Conservation (phyloP, 2,113 vertebrate species). For the Periophthalmodon schlosseri region DNA sequence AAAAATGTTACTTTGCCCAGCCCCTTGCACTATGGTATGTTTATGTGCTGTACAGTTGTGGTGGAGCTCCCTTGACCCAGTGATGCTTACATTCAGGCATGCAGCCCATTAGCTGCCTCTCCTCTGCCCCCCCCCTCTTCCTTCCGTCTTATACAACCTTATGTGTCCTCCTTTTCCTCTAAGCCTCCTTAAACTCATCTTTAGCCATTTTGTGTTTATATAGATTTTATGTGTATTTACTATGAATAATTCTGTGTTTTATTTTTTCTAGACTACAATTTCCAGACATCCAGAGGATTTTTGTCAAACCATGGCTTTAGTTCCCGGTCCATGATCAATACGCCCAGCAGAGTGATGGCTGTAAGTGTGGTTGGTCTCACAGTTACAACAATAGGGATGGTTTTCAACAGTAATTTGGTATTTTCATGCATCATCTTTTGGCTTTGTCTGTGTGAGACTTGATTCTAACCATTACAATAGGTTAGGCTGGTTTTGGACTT, state of each 20-base stretch:
- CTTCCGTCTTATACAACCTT: constrained; percentile 21
- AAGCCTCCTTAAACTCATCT: not conserved
- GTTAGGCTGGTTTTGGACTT: not conserved
- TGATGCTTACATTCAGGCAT: constrained; percentile 44
- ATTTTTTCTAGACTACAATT: constrained; percentile 56
- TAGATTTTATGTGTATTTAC: not conserved
- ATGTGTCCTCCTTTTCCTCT: constrained; percentile 17
- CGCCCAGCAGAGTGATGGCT: constrained; percentile 63
- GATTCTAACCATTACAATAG: not conserved
- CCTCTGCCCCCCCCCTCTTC: constrained; percentile 32
- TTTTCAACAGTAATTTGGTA: not conserved
- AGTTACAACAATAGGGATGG: not conserved
- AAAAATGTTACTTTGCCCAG: too few species aligned
- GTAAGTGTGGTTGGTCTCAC: constrained; percentile 62
- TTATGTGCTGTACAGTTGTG: not conserved
- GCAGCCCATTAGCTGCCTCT: constrained; percentile 24
- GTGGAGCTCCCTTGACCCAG: constrained; percentile 31
- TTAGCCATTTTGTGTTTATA: not conserved
- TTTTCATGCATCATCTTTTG: not conserved
- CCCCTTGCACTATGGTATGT: not conserved
- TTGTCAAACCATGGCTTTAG: constrained; percentile 66
- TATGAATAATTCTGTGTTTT: constrained; percentile 9
- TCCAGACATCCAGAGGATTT: constrained; percentile 41
- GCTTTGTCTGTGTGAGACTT: not conserved
- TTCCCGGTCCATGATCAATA: constrained; percentile 71